Evolutionary conservation across 2,113 vertebrate species (phyloP).

Genomic region (Chitala chitala): DNA sequence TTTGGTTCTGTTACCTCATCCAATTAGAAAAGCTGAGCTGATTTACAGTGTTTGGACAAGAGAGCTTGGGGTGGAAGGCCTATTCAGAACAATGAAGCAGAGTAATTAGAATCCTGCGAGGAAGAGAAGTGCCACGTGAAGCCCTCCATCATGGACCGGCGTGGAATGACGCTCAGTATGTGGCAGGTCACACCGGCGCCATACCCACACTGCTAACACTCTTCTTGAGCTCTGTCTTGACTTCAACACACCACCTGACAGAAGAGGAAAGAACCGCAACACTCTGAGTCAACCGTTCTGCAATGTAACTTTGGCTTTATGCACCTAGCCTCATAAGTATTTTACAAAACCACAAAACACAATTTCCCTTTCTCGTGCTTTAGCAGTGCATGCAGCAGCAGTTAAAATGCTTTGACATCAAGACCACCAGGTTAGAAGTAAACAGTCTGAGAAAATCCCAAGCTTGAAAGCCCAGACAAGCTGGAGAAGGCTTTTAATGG

Average conservation of each 20-base stretch:
- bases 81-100: constrained; percentile 26
- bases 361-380: constrained; percentile 46
- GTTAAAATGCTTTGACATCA: constrained; percentile 29
- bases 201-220: not conserved
- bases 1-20: constrained; percentile 18
- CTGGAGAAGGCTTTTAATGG: constrained; percentile 32
- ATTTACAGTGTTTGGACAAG: constrained; percentile 24
- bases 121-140: constrained; percentile 37
- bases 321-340: too few relatives aligned
- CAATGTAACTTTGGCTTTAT: too few relatives aligned
- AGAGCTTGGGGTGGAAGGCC: constrained; percentile 24
- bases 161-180: not conserved
- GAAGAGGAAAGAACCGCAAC: not conserved
- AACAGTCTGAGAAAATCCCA: constrained; percentile 25
- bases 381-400: constrained; percentile 40
- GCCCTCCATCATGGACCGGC: constrained; percentile 12
- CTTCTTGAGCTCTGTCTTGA: not conserved
- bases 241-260: not conserved
- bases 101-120: constrained; percentile 48
- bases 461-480: not conserved
- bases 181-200: not conserved
- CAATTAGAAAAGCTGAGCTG: constrained; percentile 4
- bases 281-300: too few relatives aligned
- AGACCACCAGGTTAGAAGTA: constrained; percentile 27
- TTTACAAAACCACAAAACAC: too few relatives aligned